These are phyloP conservation scores for Neosilurus hyrtlii DNA, from an alignment of 2,797 vertebrate species.

Conservation along the genomic window DNA sequence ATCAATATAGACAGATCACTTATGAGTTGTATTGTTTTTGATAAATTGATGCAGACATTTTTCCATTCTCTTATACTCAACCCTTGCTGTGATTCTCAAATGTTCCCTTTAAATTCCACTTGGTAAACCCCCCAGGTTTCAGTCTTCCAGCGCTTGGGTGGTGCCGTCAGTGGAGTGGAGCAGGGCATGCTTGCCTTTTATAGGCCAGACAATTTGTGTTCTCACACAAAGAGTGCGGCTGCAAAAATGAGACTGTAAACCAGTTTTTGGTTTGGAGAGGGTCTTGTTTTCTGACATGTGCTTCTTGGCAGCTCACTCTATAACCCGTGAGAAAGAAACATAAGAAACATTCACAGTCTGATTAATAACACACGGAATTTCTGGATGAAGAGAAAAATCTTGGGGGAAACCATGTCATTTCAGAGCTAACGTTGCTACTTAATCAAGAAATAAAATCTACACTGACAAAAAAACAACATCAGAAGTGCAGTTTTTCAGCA, in stretches of 20 bases:
- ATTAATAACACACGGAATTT: constrained; percentile 25
- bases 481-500: background rate
- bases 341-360: constrained; percentile 20
- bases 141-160: constrained; percentile 45
- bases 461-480: background rate
- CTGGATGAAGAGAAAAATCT: constrained; percentile 14
- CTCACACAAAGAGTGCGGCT: constrained; percentile 30
- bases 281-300: constrained; percentile 52
- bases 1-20: constrained; percentile 10
- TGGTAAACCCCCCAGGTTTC: constrained; percentile 15
- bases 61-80: constrained; percentile 7
- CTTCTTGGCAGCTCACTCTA: constrained; percentile 52
- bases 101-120: constrained; percentile 14
- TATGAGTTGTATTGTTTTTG: constrained; percentile 20
- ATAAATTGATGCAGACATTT: constrained; percentile 15
- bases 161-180: constrained; percentile 26
- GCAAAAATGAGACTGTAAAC: constrained; percentile 49
- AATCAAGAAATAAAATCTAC: background rate
- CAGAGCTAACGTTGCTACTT: background rate
- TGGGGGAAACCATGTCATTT: background rate
- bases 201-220: constrained; percentile 17
- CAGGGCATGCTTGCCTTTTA: constrained; percentile 46
- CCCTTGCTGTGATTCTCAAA: constrained; percentile 16
- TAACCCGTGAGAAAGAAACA: constrained; percentile 49
- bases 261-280: constrained; percentile 14